phyloP scores from a whole-genome alignment of 2,113 vertebrate genomes.

The Gasterosteus aculeatus region DNA sequence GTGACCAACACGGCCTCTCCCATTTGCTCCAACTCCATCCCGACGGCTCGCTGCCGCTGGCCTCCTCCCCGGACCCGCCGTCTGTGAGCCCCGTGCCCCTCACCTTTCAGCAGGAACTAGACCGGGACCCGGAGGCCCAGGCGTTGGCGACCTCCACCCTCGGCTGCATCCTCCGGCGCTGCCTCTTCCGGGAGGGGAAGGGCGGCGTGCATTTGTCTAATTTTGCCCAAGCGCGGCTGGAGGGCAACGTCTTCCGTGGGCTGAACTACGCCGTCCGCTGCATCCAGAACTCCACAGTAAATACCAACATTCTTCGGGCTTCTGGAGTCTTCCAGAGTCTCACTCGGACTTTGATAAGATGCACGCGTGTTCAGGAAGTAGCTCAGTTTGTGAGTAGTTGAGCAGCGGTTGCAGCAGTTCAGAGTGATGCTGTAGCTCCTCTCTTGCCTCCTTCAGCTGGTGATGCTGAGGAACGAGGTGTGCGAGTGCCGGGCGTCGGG shows the following conservation, averaged over 20 bases:
- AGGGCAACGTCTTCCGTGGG: constrained; percentile 86
- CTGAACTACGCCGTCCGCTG: constrained; percentile 87
- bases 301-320: constrained; percentile 15
- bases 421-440: constrained; percentile 23
- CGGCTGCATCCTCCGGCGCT: constrained; percentile 86
- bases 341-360: not conserved
- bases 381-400: constrained; percentile 51
- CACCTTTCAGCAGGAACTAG: constrained; percentile 86
- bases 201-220: constrained; percentile 88
- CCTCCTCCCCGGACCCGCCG: constrained; percentile 74
- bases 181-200: constrained; percentile 88
- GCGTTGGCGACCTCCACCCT: constrained; percentile 79
- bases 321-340: not conserved
- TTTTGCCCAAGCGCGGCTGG: constrained; percentile 85
- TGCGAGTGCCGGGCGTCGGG: constrained; percentile 87
- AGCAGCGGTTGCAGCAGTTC: constrained; percentile 21
- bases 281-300: constrained; percentile 88
- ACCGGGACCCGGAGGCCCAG: constrained; percentile 85
- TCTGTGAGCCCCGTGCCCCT: constrained; percentile 80
- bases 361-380: constrained; percentile 18
- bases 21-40: constrained; percentile 78
- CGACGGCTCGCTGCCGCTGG: constrained; percentile 73
- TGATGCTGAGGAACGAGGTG: constrained; percentile 89
- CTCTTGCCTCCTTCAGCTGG: constrained; percentile 76
- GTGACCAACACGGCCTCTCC: constrained; percentile 82